phyloP scores from a whole-genome alignment of 2,888 invertebrate species.

The Melieria crassipennis region DNA sequence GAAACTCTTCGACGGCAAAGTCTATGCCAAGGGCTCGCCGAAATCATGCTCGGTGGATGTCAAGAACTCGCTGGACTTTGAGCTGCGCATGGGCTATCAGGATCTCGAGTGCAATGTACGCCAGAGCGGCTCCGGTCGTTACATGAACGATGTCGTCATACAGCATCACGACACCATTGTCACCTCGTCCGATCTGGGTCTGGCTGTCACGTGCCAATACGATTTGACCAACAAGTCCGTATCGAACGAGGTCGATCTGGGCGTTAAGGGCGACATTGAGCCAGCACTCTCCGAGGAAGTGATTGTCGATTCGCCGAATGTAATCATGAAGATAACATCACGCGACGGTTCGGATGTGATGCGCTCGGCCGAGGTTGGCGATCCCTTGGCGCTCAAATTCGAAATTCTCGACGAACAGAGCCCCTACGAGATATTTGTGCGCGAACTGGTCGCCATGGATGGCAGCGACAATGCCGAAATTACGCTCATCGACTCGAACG shows the following conservation, averaged over 20 bases:
- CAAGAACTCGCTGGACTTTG: slow-evolving; percentile 86
- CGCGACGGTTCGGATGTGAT: slow-evolving; percentile 85
- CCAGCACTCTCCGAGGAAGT: slow-evolving; percentile 89
- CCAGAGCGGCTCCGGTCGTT: slow-evolving; percentile 85
- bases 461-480: slow-evolving; percentile 93
- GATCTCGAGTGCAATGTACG: slow-evolving; percentile 92
- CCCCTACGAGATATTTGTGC: slow-evolving; percentile 94
- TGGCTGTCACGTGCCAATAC: slow-evolving; percentile 92
- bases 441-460: slow-evolving; percentile 94
- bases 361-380: slow-evolving; percentile 90
- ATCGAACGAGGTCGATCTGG: slow-evolving; percentile 88
- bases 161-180: slow-evolving; percentile 95
- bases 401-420: slow-evolving; percentile 92
- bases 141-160: slow-evolving; percentile 90
- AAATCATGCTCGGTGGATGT: slow-evolving; percentile 92
- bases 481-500: slow-evolving; percentile 88
- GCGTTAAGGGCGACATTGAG: slow-evolving; percentile 86
- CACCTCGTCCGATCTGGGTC: slow-evolving; percentile 89
- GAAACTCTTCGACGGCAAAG: slow-evolving; percentile 91
- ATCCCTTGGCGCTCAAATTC: slow-evolving; percentile 89
- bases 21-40: slow-evolving; percentile 92
- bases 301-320: slow-evolving; percentile 93
- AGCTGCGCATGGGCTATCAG: slow-evolving; percentile 89
- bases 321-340: slow-evolving; percentile 92
- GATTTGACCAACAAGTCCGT: slow-evolving; percentile 93